phyloP scores from a whole-genome alignment of 2,797 vertebrate species.

The Lophius americanus region DNA sequence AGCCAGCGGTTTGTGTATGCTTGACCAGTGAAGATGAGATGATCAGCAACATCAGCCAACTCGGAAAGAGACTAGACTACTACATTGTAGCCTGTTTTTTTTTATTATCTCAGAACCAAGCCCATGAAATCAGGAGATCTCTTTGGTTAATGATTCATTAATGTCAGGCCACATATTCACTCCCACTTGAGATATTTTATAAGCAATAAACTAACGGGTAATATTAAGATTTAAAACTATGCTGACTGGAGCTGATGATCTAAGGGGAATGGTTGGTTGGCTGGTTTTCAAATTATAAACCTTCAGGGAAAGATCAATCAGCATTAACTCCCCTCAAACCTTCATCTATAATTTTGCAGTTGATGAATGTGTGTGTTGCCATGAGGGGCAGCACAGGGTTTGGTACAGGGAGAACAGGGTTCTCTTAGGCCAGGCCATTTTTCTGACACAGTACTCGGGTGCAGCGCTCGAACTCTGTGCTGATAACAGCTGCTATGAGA shows the following conservation, averaged over 20 bases:
- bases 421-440: constrained; percentile 58
- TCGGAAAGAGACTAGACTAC: constrained; percentile 23
- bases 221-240: constrained; percentile 45
- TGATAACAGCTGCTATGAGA: constrained; percentile 31
- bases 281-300: constrained; percentile 26
- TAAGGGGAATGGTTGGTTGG: not conserved
- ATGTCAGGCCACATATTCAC: constrained; percentile 4
- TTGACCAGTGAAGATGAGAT: constrained; percentile 31
- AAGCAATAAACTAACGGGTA: constrained; percentile 29
- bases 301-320: constrained; percentile 60
- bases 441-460: constrained; percentile 46
- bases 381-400: constrained; percentile 21
- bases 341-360: constrained; percentile 56
- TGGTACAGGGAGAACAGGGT: not conserved
- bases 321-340: constrained; percentile 27
- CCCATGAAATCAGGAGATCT: constrained; percentile 12
- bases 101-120: not conserved
- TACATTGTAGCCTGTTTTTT: too few relatives aligned
- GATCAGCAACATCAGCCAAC: constrained; percentile 32
- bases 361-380: constrained; percentile 68
- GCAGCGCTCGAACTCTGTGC: constrained; percentile 35
- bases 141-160: constrained; percentile 8
- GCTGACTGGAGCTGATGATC: constrained; percentile 31
- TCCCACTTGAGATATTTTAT: constrained; percentile 26
- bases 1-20: constrained; percentile 50